A percentile compares a stretch with the other conserved stretches of the same genome.
Conservation (phyloP, 2,888 invertebrate species). For the Platycnemis pennipes region DNA sequence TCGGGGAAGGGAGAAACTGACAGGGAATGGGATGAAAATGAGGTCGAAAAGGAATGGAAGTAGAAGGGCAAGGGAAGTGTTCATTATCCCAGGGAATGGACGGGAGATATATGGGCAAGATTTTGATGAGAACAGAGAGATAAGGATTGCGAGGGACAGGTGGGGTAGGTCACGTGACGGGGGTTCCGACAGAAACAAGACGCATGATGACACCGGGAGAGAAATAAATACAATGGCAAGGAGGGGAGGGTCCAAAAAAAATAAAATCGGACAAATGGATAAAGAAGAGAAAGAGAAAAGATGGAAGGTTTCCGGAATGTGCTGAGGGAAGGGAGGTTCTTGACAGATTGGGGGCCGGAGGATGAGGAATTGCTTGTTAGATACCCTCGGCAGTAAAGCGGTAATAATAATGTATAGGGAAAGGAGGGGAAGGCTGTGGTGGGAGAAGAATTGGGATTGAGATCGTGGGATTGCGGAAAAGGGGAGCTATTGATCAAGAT, state of each 20-base stretch:
- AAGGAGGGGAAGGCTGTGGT: neutral
- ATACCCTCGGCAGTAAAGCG: neutral
- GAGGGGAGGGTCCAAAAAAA: no score
- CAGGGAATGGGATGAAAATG: neutral
- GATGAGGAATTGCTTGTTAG: constrained; percentile 25
- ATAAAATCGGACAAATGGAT: no score
- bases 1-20: neutral
- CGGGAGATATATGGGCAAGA: neutral
- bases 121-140: neutral
- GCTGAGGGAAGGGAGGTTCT: neutral
- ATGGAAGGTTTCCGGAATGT: no score
- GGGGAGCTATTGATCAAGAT: neutral
- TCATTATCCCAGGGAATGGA: constrained; percentile 1
- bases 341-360: neutral
- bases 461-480: neutral
- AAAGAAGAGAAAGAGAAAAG: no score
- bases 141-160: neutral
- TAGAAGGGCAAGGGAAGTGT: neutral
- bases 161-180: neutral
- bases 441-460: neutral
- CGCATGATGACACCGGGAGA: neutral
- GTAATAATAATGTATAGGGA: neutral
- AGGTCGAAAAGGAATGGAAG: neutral
- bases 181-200: neutral
- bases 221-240: neutral